Conservation (phyloP, 2,888 invertebrate genomes). For the Scelioninae gen. 2 region DNA sequence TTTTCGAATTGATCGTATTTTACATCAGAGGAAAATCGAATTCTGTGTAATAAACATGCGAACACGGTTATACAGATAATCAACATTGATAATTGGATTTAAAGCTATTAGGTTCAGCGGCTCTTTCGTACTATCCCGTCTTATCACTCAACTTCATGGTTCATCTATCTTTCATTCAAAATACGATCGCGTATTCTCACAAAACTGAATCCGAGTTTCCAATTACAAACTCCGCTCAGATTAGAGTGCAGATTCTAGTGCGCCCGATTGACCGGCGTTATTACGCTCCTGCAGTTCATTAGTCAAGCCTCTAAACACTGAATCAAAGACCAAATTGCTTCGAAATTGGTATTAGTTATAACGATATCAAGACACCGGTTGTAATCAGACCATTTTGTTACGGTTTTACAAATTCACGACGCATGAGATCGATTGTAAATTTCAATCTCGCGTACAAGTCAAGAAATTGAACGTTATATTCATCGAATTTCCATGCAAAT, state of each 20-base stretch:
- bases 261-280: conserved; percentile 46
- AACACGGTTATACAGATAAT: conserved; percentile 7
- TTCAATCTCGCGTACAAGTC: conserved; percentile 1
- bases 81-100: conserved; percentile 24
- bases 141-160: conserved; percentile 17
- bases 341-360: conserved; percentile 23
- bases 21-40: too few relatives aligned
- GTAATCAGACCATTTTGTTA: conserved; percentile 30
- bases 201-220: conserved; percentile 36
- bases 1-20: too few relatives aligned
- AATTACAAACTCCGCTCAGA: conserved; percentile 38
- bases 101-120: conserved; percentile 12
- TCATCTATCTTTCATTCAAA: conserved; percentile 33
- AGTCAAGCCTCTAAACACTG: conserved; percentile 44
- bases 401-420: conserved; percentile 11
- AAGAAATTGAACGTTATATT: conserved; percentile 4
- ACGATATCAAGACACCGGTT: conserved; percentile 7
- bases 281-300: conserved; percentile 52
- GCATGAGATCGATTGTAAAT: conserved; percentile 6
- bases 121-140: conserved; percentile 2
- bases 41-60: conserved; percentile 8
- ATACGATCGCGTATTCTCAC: conserved; percentile 21
- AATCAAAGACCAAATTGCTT: conserved; percentile 46
- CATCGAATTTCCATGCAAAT: too few relatives aligned
- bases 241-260: conserved; percentile 34